Evolutionary conservation across 2,113 vertebrate species (phyloP), one percentile per base, ranked within the genome.

Genomic region (Dicentrarchus labrax): DNA sequence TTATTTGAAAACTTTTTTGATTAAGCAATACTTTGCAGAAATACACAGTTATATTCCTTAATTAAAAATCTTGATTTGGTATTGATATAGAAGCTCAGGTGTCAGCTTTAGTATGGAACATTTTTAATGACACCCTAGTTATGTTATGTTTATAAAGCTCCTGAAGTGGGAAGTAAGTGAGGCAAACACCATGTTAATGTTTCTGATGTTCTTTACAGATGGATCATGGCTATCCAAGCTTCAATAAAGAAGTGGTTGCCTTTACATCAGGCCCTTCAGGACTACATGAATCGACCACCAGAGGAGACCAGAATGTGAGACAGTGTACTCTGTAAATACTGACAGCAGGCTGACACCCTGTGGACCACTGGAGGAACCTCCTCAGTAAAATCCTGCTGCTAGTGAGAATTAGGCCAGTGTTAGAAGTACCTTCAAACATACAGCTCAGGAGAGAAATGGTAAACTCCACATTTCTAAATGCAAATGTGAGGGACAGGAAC

Each of bases 161-260:
- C 16, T 68, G 45, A 16, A 19, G 11, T 50, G 72, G 4, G 3
- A 59, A 61, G 16, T 30, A 22, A 8, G 13, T 36, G 24, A 60
- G 24, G 15, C 36, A 36, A 60, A 68, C 15, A 54, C 3, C 19
- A 36, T 59, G 61, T 11, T 56, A 57, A 68, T 0, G 4, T 39
- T 51, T 45, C 30, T 80, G 6, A 13, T 79, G 6, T 15, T 36
- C n/a, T 69, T 91, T 85, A 38, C 90, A 98, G 97, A 67, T 99
- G 97, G 97, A 97, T 97, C 76, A 88, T 94, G 76, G 96, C 97
- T 67, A 89, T 99, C 84, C 96, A 94, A 93, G 87, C 92, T 4
- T 98, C 97, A 7, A 94, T 97, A 88, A 95, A 93, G 76, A 98
- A 97, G 90, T 98, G 97, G 97, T 76, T 97, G 80, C 97, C 96